These are phyloP conservation scores for Megalopta genalis DNA, from an alignment of 1,140 invertebrate genomes.

Conservation along the genomic window DNA sequence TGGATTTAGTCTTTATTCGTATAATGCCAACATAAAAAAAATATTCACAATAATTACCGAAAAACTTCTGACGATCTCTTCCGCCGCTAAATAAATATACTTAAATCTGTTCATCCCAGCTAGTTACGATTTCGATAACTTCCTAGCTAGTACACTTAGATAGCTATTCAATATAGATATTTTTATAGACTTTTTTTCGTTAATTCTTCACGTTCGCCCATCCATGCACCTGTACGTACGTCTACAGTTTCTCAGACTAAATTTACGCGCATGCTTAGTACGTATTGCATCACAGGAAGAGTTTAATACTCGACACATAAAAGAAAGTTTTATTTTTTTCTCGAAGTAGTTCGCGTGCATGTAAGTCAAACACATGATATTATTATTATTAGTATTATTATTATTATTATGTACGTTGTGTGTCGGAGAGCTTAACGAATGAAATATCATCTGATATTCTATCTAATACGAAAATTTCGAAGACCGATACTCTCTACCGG, in stretches of 20 bases:
- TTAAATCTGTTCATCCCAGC: constrained; percentile 42
- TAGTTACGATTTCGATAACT: constrained; percentile 58
- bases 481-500: neutral
- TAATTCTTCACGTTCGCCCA: constrained; percentile 25
- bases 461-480: constrained; percentile 6
- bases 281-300: constrained; percentile 39
- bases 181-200: constrained; percentile 32
- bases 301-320: constrained; percentile 20
- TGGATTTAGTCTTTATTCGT: constrained; percentile 57
- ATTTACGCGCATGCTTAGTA: constrained; percentile 14
- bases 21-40: constrained; percentile 55
- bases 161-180: constrained; percentile 55
- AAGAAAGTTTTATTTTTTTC: neutral
- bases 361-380: constrained; percentile 29
- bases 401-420: constrained; percentile 58
- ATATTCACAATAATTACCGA: constrained; percentile 45
- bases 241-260: constrained; percentile 5
- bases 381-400: constrained; percentile 47
- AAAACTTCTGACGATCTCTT: constrained; percentile 28
- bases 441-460: constrained; percentile 16
- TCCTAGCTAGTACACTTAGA: constrained; percentile 65
- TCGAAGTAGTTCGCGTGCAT: constrained; percentile 29
- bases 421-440: constrained; percentile 39
- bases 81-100: constrained; percentile 61
- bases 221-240: constrained; percentile 34